These are phyloP conservation scores for Anaspis maculata DNA, from an alignment of 2,888 invertebrate genomes.

Conservation along the genomic window DNA sequence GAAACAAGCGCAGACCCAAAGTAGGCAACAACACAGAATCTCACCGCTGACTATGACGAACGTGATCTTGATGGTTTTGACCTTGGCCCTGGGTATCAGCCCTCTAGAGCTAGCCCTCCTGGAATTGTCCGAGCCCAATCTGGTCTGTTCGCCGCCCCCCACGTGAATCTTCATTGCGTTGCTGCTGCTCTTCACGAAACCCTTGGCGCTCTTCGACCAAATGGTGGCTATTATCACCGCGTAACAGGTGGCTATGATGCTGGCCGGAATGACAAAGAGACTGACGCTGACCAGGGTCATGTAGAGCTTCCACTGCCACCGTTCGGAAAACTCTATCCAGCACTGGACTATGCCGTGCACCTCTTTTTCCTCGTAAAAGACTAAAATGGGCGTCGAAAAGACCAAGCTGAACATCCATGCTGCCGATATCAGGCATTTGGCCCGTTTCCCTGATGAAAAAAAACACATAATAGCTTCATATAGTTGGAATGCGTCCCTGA, in stretches of 20 bases:
- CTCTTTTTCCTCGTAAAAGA: conserved; percentile 67
- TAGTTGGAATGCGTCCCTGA: no score
- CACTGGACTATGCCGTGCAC: conserved; percentile 73
- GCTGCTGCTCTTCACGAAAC: conserved; percentile 16
- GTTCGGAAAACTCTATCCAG: conserved; percentile 73
- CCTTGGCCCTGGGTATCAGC: conserved; percentile 86
- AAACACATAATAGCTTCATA: no score
- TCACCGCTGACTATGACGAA: conserved; percentile 69
- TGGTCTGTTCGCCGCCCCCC: not conserved
- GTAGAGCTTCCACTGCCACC: conserved; percentile 75
- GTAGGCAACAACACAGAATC: no score
- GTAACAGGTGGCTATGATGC: conserved; percentile 82
- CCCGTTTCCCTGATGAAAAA: conserved; percentile 65
- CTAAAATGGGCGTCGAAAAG: conserved; percentile 71
- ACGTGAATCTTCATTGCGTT: no score
- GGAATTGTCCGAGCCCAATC: conserved; percentile 41
- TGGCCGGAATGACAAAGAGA: conserved; percentile 74
- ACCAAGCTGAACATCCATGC: conserved; percentile 76
- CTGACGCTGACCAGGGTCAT: conserved; percentile 72
- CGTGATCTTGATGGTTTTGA: conserved; percentile 94
- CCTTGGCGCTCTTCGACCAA: conserved; percentile 65
- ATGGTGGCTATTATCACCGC: conserved; percentile 82
- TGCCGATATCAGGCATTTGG: conserved; percentile 64
- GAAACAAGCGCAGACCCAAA: no score
- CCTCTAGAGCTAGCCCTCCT: conserved; percentile 83